Percentiles rank a stretch among this genome's conserved stretches.
phyloP scores from a whole-genome alignment of 2,797 vertebrate species.

The Loriculus beryllinus region DNA sequence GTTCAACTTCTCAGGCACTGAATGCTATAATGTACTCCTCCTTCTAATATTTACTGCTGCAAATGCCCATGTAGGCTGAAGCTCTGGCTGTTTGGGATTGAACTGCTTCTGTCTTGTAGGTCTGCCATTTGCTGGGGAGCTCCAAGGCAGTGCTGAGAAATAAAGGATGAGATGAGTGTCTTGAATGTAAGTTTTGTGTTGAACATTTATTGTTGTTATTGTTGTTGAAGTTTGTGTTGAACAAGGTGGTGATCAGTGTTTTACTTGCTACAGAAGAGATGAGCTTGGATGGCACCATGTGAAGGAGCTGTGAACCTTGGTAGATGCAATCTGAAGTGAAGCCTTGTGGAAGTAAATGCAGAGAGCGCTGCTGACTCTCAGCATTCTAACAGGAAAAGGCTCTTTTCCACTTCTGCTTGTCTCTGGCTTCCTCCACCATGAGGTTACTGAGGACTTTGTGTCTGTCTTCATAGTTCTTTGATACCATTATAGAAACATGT shows the following conservation, averaged over 20 bases:
- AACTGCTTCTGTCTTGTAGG: neutral
- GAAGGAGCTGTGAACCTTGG: neutral
- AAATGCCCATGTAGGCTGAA: neutral
- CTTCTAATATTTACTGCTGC: neutral
- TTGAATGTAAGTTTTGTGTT: neutral
- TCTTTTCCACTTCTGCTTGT: neutral
- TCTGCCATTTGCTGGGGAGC: neutral
- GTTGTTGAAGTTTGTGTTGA: neutral
- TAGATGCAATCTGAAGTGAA: neutral
- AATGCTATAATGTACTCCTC: neutral
- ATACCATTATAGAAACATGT: neutral
- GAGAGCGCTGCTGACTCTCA: neutral
- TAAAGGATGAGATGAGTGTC: neutral
- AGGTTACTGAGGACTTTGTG: rapidly evolving
- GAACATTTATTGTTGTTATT: neutral
- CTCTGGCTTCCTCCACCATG: neutral
- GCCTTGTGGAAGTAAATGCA: neutral
- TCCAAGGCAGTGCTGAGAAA: neutral
- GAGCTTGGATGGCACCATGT: rapidly evolving
- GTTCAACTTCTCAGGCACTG: neutral
- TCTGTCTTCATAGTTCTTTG: neutral
- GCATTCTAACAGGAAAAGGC: neutral
- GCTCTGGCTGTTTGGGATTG: neutral
- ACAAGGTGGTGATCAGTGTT: neutral
- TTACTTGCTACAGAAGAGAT: neutral